Percentiles rank a stretch among this genome's conserved stretches.
These are phyloP conservation scores for Trissoscelio sp. DNA, from an alignment of 2,888 invertebrate genomes.

Conservation along the genomic window DNA sequence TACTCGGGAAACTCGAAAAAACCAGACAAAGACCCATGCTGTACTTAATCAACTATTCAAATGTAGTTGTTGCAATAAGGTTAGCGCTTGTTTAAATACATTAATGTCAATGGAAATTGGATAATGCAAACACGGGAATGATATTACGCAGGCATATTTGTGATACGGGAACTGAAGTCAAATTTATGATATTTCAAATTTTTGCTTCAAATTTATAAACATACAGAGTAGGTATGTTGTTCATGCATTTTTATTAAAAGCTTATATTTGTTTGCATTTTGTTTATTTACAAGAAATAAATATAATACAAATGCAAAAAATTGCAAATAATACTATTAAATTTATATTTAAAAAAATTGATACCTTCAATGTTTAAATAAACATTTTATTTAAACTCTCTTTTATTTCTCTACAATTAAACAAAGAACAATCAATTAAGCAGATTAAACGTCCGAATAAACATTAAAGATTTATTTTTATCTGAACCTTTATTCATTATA, in stretches of 20 bases:
- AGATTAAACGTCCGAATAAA: not conserved
- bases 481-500: not conserved
- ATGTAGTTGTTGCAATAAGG: constrained; percentile 56
- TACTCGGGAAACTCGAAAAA: constrained; percentile 45
- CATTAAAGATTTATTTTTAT: not conserved
- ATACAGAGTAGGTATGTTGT: not conserved
- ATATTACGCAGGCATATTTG: constrained; percentile 64
- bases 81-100: constrained; percentile 63
- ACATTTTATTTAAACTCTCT: no score
- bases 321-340: no score
- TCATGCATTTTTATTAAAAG: not conserved
- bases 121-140: constrained; percentile 46
- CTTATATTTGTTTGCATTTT: not conserved
- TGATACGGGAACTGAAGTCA: constrained; percentile 10
- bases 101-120: constrained; percentile 60
- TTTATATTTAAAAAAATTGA: no score
- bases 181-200: constrained; percentile 17
- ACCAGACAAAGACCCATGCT: constrained; percentile 37
- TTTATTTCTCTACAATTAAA: not conserved
- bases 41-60: constrained; percentile 60
- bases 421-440: not conserved
- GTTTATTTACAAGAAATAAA: not conserved
- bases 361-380: no score
- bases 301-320: no score
- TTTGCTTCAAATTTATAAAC: constrained; percentile 9